phyloP scores from a whole-genome alignment of 2,113 vertebrate genomes.

The Phyllostomus hastatus region DNA sequence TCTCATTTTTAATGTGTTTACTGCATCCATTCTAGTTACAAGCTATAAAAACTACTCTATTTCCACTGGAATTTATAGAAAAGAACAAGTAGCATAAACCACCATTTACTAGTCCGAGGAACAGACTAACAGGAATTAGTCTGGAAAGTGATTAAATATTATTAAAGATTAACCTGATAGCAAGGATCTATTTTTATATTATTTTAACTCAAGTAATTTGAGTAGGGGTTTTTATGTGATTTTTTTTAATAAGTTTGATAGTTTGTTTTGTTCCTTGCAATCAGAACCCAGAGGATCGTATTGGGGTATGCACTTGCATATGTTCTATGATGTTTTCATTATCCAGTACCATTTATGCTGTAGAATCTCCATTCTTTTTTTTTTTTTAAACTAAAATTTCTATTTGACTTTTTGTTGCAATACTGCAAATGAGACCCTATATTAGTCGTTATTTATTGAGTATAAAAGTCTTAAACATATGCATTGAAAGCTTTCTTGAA shows the following conservation, averaged over 20 bases:
- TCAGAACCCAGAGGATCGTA: constrained; percentile 67
- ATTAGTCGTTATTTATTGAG: constrained; percentile 36
- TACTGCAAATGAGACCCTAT: neutral
- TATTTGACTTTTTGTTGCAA: constrained; percentile 54
- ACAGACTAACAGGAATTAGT: neutral
- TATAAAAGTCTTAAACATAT: constrained; percentile 38
- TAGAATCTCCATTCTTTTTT: constrained; percentile 66
- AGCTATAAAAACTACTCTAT: neutral
- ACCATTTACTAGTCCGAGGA: neutral
- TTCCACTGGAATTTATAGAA: constrained; percentile 30
- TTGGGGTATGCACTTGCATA: constrained; percentile 60
- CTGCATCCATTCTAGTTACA: neutral
- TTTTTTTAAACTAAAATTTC: constrained; percentile 54
- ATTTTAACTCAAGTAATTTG: constrained; percentile 36
- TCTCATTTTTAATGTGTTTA: constrained; percentile 10
- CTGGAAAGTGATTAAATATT: neutral
- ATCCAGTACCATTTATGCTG: constrained; percentile 56
- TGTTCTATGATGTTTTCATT: constrained; percentile 68
- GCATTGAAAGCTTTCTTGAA: constrained; percentile 50
- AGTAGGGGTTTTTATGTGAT: constrained; percentile 56
- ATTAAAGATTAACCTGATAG: constrained; percentile 41
- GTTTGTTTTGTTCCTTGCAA: constrained; percentile 76
- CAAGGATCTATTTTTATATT: constrained; percentile 19
- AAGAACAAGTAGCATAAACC: constrained; percentile 24
- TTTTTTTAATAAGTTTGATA: constrained; percentile 61